Base-by-base conservation (phyloP, 2,113 vertebrate genomes). In the Indri indri region DNA sequence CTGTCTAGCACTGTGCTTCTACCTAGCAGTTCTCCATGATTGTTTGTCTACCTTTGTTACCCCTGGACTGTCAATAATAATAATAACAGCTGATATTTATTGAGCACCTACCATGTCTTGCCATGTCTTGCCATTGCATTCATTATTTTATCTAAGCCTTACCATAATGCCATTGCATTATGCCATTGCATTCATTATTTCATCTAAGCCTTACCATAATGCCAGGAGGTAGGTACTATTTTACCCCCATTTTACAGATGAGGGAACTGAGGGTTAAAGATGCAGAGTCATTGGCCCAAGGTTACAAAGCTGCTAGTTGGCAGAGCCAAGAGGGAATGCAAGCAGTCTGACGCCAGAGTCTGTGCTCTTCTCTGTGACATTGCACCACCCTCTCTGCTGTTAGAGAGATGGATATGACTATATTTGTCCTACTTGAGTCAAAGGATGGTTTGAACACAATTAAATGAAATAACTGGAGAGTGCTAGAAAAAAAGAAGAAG, bases 391-490 rank as follows among this genome's bases (percentile, higher is more conserved):
- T 37, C 90, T 94, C 91, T 74, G 68, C 86, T n/a, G 32, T 94
- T 65, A 34, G 89, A 95, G 63, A 90, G 74, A 91, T 25, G 17
- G 89, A 94, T 90, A 52, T 65, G 86, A 90, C 96, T 97, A 94
- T 97, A 97, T 97, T 96, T 93, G 83, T 96, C 59, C 80, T 42
- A 92, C 52, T 97, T 98, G 83, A 91, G 90, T 97, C 97, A 97
- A 95, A 97, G 91, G 89, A 84, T 90, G 68, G 70, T 66, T 92
- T 96, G 96, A 93, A 80, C 45, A 97, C 87, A 96, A 77, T 97
- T 83, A 91, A 96, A 97, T 96, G 57, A 95, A 97, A 96, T 83
- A 73, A 84, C 70, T 84, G 74, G 27, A 82, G 86, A 95, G 40
- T 20, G 86, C 34, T 93, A 94, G 79, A 82, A 68, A 32, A 76